phyloP scores from a whole-genome alignment of 2,888 invertebrate genomes.

The Minunthozetes semirufus region DNA sequence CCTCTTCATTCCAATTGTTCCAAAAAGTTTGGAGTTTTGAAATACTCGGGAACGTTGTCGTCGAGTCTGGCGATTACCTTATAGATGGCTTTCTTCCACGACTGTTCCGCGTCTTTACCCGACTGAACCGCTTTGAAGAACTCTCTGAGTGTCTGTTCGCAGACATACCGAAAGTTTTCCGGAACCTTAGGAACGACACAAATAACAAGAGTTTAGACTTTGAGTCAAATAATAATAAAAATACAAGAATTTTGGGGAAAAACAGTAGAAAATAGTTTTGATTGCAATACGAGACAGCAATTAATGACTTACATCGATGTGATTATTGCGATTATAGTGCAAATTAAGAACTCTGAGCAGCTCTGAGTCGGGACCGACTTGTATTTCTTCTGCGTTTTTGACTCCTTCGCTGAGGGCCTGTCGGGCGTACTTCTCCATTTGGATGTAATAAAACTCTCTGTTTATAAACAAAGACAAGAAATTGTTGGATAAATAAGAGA shows the following conservation, averaged over 20 bases:
- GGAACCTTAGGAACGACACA: slow-evolving; percentile 68
- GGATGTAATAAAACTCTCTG: slow-evolving; percentile 99
- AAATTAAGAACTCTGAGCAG: slow-evolving; percentile 95
- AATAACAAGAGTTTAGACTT: neutral
- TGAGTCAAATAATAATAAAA: neutral
- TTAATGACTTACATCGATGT: slow-evolving; percentile 70
- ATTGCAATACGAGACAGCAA: neutral
- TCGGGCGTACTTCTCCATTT: slow-evolving; percentile 99
- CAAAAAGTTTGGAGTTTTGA: slow-evolving; percentile 98
- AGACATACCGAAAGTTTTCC: slow-evolving; percentile 89
- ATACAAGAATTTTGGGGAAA: neutral
- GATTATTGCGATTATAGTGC: slow-evolving; percentile 96
- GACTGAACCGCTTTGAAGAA: slow-evolving; percentile 97
- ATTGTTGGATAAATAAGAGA: neutral
- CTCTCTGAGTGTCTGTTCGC: slow-evolving; percentile 94
- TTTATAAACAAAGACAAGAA: slow-evolving; percentile 47
- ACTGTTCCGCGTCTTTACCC: slow-evolving; percentile 95
- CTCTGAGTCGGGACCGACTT: slow-evolving; percentile 91
- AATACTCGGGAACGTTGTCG: slow-evolving; percentile 98
- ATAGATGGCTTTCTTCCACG: slow-evolving; percentile 99
- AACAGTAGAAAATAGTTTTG: neutral
- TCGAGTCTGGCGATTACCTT: slow-evolving; percentile 98
- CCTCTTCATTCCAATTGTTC: slow-evolving; percentile 97
- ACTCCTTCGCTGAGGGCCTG: slow-evolving; percentile 96
- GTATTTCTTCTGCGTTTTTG: slow-evolving; percentile 82